Base-by-base conservation (phyloP, 1,140 invertebrate genomes). In the Hyphantria cunea region DNA sequence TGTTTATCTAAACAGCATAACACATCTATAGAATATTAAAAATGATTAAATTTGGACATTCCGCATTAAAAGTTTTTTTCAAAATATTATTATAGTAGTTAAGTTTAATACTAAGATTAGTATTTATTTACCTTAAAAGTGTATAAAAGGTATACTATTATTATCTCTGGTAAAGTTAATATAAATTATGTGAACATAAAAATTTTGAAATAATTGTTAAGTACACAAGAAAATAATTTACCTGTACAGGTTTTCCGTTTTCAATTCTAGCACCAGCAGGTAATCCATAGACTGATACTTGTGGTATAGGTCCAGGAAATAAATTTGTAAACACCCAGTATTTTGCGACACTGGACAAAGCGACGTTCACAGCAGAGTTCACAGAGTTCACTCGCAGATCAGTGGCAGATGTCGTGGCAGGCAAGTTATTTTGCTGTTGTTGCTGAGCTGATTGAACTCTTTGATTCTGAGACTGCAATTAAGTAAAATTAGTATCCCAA, bases 281-380 rank as follows among this genome's bases (percentile, higher is more conserved):
- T 47, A 93, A 71, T 8, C 92, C 92, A 73, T 93, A 93, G 25
- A 93, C 92, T n/a, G 92, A 93, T 17, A 94, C 93, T 88, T 94
- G 93, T 34, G 93, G 92, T 74, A 94, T 86, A 8, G 93, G 93
- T 25, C 93, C 92, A 14, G 93, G 93, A 72, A 94, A 92, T 50
- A 94, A 82, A 88, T 94, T 94, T 52, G 93, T 94, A 78, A 94
- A 91, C 66, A 94, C 93, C 93, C 93, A 94, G 75, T 94, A 94
- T 78, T 94, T 94, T 33, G 93, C 93, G 51, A 94, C 93, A 83
- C 92, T 93, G 56, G 93, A 93, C 78, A 93, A 86, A 72, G 92
- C 91, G 52, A 93, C 92, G 81, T 93, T 93, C 39, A 93, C 88
- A 39, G 92, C 92, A 0, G 41, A 44, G 12, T 44, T 44, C 41